Conservation (phyloP, 2,797 vertebrate species). For the Gallinago stenura region DNA sequence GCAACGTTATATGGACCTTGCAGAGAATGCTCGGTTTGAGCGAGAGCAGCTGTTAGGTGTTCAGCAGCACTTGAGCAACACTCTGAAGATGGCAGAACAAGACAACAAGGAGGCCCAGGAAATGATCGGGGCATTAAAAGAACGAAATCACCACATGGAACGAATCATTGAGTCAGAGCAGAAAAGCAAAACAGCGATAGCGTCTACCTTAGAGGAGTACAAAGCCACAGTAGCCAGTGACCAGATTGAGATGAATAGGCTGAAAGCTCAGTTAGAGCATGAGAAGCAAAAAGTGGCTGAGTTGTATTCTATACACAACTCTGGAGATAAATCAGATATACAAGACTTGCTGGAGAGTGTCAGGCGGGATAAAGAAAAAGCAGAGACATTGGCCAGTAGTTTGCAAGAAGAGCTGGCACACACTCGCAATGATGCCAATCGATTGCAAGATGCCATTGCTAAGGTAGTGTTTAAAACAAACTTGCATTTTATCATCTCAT, state of each 20-base stretch:
- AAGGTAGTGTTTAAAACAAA: constrained; percentile 82
- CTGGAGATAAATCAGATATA: constrained; percentile 92
- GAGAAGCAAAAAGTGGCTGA: constrained; percentile 94
- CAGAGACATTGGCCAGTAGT: constrained; percentile 87
- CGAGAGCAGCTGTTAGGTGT: constrained; percentile 95
- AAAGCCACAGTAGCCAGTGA: constrained; percentile 86
- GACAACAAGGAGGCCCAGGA: constrained; percentile 97
- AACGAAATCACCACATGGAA: constrained; percentile 96
- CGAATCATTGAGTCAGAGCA: constrained; percentile 91
- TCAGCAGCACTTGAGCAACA: constrained; percentile 96
- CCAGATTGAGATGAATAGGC: constrained; percentile 90
- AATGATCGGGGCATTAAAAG: constrained; percentile 92
- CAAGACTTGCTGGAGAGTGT: constrained; percentile 92
- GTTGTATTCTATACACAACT: constrained; percentile 92
- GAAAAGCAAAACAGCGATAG: constrained; percentile 85
- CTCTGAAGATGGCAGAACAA: constrained; percentile 97
- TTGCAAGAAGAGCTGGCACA: constrained; percentile 91
- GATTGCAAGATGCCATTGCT: constrained; percentile 88
- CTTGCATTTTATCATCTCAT: background rate
- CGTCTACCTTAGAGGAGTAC: constrained; percentile 88
- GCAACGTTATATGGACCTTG: constrained; percentile 92
- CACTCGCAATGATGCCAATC: constrained; percentile 85
- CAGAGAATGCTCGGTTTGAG: constrained; percentile 93
- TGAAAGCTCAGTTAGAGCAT: constrained; percentile 91
- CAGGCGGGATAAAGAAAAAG: constrained; percentile 92